Conservation (phyloP, 2,797 vertebrate species). For the Microchirus variegatus region DNA sequence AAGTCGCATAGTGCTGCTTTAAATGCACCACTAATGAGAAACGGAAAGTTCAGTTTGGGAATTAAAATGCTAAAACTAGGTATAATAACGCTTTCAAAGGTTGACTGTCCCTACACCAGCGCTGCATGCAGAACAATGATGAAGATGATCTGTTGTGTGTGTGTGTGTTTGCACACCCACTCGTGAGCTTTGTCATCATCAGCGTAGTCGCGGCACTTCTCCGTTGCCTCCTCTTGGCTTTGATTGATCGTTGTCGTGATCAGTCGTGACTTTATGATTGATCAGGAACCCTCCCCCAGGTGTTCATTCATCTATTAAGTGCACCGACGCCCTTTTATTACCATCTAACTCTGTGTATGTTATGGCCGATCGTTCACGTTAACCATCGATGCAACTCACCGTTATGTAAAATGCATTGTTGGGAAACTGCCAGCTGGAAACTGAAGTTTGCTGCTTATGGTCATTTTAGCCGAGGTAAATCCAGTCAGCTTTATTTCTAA, state of each 20-base stretch:
- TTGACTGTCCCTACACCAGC: constrained; percentile 3
- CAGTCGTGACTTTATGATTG: constrained; percentile 59
- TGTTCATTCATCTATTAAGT: constrained; percentile 63
- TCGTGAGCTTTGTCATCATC: constrained; percentile 58
- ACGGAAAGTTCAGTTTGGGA: too few species aligned
- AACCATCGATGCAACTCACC: too few species aligned
- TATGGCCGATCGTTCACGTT: constrained; percentile 32
- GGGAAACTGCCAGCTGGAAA: too few species aligned
- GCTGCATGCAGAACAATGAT: constrained; percentile 19
- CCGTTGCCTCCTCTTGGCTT: constrained; percentile 42
- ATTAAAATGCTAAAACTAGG: too few species aligned
- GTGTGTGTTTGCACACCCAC: constrained; percentile 23
- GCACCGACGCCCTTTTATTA: constrained; percentile 47
- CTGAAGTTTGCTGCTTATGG: too few species aligned
- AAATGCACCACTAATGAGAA: too few species aligned
- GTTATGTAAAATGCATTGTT: too few species aligned
- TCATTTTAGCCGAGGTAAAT: too few species aligned
- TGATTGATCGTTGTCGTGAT: constrained; percentile 72
- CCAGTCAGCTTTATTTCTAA: too few species aligned
- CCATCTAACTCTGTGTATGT: constrained; percentile 43
- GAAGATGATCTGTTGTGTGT: constrained; percentile 2
- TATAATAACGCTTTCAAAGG: too few species aligned
- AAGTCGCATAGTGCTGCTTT: too few species aligned
- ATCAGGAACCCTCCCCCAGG: constrained; percentile 51
- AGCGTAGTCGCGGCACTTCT: constrained; percentile 33